Conservation (phyloP, 2,113 vertebrate genomes). For the Saimiri boliviensis region DNA sequence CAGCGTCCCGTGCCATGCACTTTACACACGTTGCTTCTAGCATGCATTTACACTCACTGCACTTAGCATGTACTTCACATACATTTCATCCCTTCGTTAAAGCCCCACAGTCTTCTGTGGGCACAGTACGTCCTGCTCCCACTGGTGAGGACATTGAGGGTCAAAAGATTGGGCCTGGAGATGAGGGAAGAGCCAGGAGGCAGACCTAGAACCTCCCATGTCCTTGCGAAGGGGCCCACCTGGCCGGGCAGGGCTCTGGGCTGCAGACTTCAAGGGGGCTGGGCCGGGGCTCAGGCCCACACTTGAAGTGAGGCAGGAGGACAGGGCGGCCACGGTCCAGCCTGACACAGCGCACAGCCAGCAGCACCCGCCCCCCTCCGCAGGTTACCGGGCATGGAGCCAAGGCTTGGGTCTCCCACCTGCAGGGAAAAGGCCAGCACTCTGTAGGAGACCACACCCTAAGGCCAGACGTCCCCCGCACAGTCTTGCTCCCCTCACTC, state of each 20-base stretch:
- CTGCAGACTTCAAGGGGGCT: conserved; percentile 79
- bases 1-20: accelerated
- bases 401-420: conserved; percentile 84
- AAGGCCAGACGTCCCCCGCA: accelerated
- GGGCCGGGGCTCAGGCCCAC: conserved; percentile 72
- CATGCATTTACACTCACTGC: too few species aligned
- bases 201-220: not conserved
- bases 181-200: not conserved
- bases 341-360: conserved; percentile 84
- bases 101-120: not conserved
- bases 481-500: not conserved
- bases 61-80: not conserved
- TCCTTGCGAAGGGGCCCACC: conserved; percentile 66
- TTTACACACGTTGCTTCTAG: not conserved
- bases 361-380: conserved; percentile 81
- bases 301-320: conserved; percentile 80
- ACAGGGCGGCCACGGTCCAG: conserved; percentile 48
- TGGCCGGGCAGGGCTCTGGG: conserved; percentile 81
- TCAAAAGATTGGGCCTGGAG: too few species aligned
- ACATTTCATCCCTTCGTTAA: accelerated
- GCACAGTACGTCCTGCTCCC: not conserved
- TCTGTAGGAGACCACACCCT: accelerated
- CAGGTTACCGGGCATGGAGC: conserved; percentile 86
- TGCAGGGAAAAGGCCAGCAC: conserved; percentile 35
- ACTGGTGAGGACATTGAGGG: not conserved